A percentile compares a stretch with the other conserved stretches of the same genome.
Evolutionary conservation across 2,888 invertebrate species (phyloP).

Genomic region (Troides helena): DNA sequence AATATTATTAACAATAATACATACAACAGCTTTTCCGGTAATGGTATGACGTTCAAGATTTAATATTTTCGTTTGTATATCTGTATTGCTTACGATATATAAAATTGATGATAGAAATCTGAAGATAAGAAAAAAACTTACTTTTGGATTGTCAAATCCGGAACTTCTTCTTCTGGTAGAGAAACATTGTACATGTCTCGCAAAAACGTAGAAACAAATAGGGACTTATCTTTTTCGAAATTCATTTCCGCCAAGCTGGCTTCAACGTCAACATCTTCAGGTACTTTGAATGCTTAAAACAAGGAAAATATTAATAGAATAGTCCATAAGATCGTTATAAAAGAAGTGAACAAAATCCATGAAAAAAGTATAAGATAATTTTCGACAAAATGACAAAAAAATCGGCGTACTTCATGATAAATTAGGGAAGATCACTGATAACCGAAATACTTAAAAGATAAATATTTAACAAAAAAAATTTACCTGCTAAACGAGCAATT

Average conservation of each 20-base stretch:
- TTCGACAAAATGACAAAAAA: background rate
- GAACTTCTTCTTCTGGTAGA: conserved; percentile 32
- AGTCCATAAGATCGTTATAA: background rate
- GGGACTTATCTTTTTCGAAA: conserved; percentile 31
- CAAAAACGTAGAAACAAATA: conserved; percentile 33
- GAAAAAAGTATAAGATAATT: background rate
- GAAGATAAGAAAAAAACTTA: conserved; percentile 27
- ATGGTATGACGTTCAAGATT: background rate
- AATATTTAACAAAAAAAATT: background rate
- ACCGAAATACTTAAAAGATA: background rate
- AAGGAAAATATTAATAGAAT: background rate
- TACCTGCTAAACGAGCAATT: conserved; percentile 19
- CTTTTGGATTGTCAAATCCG: conserved; percentile 35
- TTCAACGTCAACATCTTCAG: conserved; percentile 26
- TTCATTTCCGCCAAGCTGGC: conserved; percentile 37
- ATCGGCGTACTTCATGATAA: too few species aligned
- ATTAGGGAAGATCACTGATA: background rate
- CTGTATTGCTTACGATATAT: background rate
- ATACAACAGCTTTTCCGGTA: background rate
- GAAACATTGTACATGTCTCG: conserved; percentile 33
- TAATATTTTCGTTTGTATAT: background rate
- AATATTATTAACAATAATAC: background rate
- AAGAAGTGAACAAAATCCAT: background rate
- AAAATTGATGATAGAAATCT: background rate
- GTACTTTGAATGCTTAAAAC: conserved; percentile 34